Evolutionary conservation across 2,113 vertebrate genomes (phyloP).

Genomic region (Cisticola juncidis): DNA sequence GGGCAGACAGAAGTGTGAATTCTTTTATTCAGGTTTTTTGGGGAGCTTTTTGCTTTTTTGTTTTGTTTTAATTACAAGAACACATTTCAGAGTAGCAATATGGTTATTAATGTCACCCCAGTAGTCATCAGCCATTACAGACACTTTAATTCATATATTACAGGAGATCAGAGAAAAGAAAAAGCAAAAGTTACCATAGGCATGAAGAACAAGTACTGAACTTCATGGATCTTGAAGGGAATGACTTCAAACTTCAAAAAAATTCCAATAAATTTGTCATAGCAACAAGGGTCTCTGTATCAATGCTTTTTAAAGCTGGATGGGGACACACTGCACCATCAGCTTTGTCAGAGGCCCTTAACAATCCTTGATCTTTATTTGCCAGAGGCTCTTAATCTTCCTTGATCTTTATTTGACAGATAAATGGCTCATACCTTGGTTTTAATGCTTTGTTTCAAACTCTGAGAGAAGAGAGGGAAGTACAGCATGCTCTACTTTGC

Average conservation of each 20-base stretch:
- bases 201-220: not conserved
- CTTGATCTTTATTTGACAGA: conserved; percentile 74
- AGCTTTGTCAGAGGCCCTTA: conserved; percentile 65
- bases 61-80: not conserved
- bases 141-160: not conserved
- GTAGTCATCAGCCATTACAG: not conserved
- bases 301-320: conserved; percentile 67
- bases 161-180: not conserved
- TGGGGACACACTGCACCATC: conserved; percentile 31
- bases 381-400: conserved; percentile 70
- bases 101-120: not conserved
- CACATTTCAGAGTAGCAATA: not conserved
- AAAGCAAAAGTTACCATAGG: not conserved
- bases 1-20: not conserved
- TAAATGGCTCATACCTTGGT: conserved; percentile 58
- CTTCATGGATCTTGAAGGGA: conserved; percentile 11
- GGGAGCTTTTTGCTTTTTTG: not conserved
- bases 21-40: not conserved
- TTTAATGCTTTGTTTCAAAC: conserved; percentile 71
- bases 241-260: conserved; percentile 58
- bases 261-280: conserved; percentile 53
- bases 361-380: conserved; percentile 65
- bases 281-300: conserved; percentile 56
- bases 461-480: conserved; percentile 35
- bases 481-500: conserved; percentile 2